These are phyloP conservation scores for Hyposoter didymator DNA, from an alignment of 2,888 invertebrate genomes.

Conservation along the genomic window DNA sequence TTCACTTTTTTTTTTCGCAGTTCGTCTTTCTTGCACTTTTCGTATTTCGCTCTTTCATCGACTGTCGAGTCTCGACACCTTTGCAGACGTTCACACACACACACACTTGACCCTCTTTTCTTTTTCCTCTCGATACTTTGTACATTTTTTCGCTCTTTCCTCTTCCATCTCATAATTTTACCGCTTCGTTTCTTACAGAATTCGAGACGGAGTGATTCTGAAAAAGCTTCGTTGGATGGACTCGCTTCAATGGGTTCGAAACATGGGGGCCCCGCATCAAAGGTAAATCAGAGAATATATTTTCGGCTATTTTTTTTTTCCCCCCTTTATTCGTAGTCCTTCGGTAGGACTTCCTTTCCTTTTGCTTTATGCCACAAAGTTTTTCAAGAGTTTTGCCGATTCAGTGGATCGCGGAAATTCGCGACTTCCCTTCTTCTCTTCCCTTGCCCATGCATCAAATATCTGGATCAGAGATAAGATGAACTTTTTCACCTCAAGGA, in stretches of 20 bases:
- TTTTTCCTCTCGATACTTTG: slow-evolving; percentile 3
- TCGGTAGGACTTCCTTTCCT: background rate
- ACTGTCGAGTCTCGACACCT: slow-evolving; percentile 38
- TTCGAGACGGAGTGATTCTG: slow-evolving; percentile 71
- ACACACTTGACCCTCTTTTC: slow-evolving; percentile 15
- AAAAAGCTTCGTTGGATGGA: slow-evolving; percentile 71
- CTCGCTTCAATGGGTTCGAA: slow-evolving; percentile 74
- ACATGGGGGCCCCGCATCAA: slow-evolving; percentile 70
- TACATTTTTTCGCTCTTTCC: slow-evolving; percentile 20
- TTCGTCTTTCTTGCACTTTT: background rate
- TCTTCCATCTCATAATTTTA: slow-evolving; percentile 58
- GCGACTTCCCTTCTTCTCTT: slow-evolving; percentile 29
- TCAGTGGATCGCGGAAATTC: slow-evolving; percentile 46
- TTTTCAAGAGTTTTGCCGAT: slow-evolving; percentile 55
- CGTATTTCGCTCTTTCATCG: slow-evolving; percentile 15
- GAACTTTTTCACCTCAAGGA: slow-evolving; percentile 19
- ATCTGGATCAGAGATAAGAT: slow-evolving; percentile 28
- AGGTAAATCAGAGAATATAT: slow-evolving; percentile 74
- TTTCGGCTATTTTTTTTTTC: slow-evolving; percentile 45
- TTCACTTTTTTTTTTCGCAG: slow-evolving; percentile 49
- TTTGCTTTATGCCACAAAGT: slow-evolving; percentile 33
- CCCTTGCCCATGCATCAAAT: slow-evolving; percentile 54
- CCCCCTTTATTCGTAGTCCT: slow-evolving; percentile 39
- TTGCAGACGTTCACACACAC: slow-evolving; percentile 10
- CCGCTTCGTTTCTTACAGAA: slow-evolving; percentile 73